Base-by-base conservation (phyloP, 1,140 invertebrate genomes). In the Oryctes rhinoceros region DNA sequence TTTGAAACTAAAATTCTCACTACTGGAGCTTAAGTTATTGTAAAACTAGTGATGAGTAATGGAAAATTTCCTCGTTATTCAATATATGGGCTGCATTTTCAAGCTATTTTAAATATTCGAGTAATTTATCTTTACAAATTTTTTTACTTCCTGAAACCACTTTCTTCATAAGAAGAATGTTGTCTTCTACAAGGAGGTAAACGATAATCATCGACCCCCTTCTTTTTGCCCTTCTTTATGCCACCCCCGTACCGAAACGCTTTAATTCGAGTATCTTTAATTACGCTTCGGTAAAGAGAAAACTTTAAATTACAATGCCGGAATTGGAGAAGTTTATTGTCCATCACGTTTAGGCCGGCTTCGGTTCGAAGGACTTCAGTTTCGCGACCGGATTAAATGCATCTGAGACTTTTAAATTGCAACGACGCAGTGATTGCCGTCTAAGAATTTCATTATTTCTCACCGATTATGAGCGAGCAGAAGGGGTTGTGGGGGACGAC, bases 391-490 rank as follows among this genome's bases (percentile, higher is more conserved):
- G 65, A 71, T 71, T 71, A 71, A 76, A 76, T 76, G 47, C 75
- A 76, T 44, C 75, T 76, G 75, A 76, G 75, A 76, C 75, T 49
- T 76, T 49, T 49, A 76, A 76, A 76, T 49, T 76, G 75, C 47
- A 76, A 76, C 47, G 35, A 35, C 24, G 75, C 37, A 15, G 47
- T 47, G 37, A 47, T 44, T 76, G 75, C 71, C 53, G 75, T 47
- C 75, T 76, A 76, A 76, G 75, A 76, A 76, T 76, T 76, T 76
- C 75, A 76, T 76, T 76, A 76, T 76, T 76, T 49, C 75, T 76
- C 75, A 48, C 75, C 75, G 75, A 76, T 49, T 49, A 76, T 76
- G 39, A 37, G 37, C 39, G 47, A 74, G 67, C 24, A 24, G 37
- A 37, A 49, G 75, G 75, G 37, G 37, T 76, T 18, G 35, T 7